Conservation (phyloP, 2,797 vertebrate species). For the Danio tinwini region DNA sequence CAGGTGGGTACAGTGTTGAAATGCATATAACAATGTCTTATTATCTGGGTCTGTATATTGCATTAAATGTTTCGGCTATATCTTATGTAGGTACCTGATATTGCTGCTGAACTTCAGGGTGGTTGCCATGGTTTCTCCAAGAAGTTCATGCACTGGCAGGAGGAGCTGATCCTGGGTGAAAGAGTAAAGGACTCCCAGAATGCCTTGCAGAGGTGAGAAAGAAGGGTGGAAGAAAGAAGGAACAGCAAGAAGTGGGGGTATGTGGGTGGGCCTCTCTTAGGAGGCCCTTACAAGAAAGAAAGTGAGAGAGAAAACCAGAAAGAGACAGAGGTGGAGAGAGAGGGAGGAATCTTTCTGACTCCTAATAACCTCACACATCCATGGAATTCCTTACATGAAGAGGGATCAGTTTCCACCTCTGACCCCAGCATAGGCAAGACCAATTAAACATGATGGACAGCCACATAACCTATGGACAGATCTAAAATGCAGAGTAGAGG, state of each 20-base stretch:
- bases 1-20: constrained; percentile 79
- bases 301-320: constrained; percentile 41
- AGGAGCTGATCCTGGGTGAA: constrained; percentile 95
- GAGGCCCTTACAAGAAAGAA: neutral
- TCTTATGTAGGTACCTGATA: constrained; percentile 81
- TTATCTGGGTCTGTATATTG: constrained; percentile 14
- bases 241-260: constrained; percentile 1
- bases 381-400: constrained; percentile 69
- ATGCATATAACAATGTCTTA: neutral
- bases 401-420: constrained; percentile 72
- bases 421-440: constrained; percentile 67
- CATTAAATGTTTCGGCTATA: constrained; percentile 22
- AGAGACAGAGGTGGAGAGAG: constrained; percentile 16
- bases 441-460: constrained; percentile 78
- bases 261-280: constrained; percentile 33
- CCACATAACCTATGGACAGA: constrained; percentile 64
- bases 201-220: constrained; percentile 87
- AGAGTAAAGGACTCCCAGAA: constrained; percentile 85
- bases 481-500: constrained; percentile 59
- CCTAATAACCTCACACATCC: constrained; percentile 72
- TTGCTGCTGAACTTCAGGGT: constrained; percentile 85
- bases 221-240: constrained; percentile 40
- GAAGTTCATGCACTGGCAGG: constrained; percentile 99
- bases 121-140: constrained; percentile 97
- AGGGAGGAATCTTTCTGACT: constrained; percentile 63